A percentile compares a stretch with the other conserved stretches of the same genome.
Conservation (phyloP, 2,113 vertebrate species). For the Melanotaenia duboulayi region DNA sequence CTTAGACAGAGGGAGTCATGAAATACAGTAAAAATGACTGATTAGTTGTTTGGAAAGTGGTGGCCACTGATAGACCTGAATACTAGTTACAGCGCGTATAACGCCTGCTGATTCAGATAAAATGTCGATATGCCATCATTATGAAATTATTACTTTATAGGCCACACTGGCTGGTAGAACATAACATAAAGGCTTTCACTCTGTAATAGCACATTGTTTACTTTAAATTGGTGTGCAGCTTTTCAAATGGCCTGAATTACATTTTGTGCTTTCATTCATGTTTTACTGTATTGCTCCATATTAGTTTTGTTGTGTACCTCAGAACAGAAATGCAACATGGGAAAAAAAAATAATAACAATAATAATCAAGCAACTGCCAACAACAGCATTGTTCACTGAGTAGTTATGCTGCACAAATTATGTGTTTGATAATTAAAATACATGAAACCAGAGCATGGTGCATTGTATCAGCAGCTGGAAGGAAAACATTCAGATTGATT, state of each 20-base stretch:
- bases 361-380: too few species aligned
- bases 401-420: not conserved
- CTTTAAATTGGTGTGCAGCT: not conserved
- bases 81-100: not conserved
- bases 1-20: too few species aligned
- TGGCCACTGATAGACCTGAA: too few species aligned
- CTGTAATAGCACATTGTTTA: not conserved
- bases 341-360: too few species aligned
- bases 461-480: not conserved
- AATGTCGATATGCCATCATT: not conserved
- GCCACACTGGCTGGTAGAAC: not conserved
- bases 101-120: not conserved
- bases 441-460: not conserved
- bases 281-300: not conserved
- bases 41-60: too few species aligned
- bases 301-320: too few species aligned
- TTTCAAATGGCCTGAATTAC: not conserved
- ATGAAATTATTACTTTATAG: not conserved
- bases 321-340: too few species aligned
- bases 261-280: not conserved
- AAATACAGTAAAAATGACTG: too few species aligned
- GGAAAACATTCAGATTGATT: constrained; percentile 2
- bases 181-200: not conserved
- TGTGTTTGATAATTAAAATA: not conserved
- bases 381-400: not conserved